Base-by-base conservation (phyloP, 2,113 vertebrate genomes). In the Gymnocephalus cernua region DNA sequence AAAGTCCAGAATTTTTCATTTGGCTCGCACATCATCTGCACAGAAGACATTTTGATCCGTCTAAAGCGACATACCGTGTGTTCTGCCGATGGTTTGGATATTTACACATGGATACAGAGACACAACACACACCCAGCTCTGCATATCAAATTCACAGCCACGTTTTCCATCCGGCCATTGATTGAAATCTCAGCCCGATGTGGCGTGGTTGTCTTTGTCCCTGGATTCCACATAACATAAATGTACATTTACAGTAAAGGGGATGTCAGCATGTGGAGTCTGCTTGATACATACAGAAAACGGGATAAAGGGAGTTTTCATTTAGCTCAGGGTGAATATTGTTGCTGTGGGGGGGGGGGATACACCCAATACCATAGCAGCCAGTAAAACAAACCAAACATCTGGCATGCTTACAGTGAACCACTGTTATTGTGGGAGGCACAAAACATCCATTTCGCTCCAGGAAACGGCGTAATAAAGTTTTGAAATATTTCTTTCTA, bases 81-180 rank as follows among this genome's bases (percentile, higher is more conserved):
- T 86, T 80, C 45, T 82, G 88, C 62, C 74, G 62, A 66, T 35
- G 16, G 4, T 41, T 77, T 9, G 32, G 72, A 77, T 77, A 77
- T 80, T 86, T 80, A 44, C 59, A 35, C 68, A 41, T 12, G n/a
- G 19, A 77, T 38, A 10, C 38, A 48, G 47, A 64, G 44, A 63
- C 72, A 9, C 57, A 6, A 35, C 45, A 23, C 51, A 27, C 61
- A 23, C 23, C 3, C 29, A 0, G 18, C 57, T 65, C 35, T 3
- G 79, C 59, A 73, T 16, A 82, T 59, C 18, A 29, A 53, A 86
- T 86, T 70, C 81, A 50, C 74, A 19, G 58, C 69, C 63, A 54
- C 82, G 80, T 54, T 81, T 72, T 68, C 68, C n/a, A 47, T 71
- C 51, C 19, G 0, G 21, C 61, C 56, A 23, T 19, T 25, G 62